These are phyloP conservation scores for Tupaia chinensis DNA, from an alignment of 2,113 vertebrate species.

Conservation along the genomic window DNA sequence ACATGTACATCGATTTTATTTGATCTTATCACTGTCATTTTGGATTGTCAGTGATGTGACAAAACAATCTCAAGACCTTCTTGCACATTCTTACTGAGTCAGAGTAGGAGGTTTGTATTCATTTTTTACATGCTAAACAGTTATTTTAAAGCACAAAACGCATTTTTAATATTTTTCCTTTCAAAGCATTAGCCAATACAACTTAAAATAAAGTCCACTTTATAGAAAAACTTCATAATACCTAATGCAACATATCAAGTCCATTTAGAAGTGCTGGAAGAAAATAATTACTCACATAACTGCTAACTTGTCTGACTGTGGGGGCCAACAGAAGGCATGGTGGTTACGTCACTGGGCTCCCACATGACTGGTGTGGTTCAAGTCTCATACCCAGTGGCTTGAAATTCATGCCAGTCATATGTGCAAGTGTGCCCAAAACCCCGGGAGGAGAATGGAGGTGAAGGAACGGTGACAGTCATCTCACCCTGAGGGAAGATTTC, in stretches of 20 bases:
- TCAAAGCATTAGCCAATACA: neutral
- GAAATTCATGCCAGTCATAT: too few relatives aligned
- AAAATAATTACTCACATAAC: neutral
- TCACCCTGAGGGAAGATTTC: too few relatives aligned
- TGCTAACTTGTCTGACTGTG: neutral
- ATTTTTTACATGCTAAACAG: neutral
- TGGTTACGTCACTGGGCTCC: too few relatives aligned
- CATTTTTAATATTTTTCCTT: constrained; percentile 19
- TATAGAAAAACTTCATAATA: neutral
- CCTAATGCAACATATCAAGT: neutral
- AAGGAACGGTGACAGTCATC: too few relatives aligned
- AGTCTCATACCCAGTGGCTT: too few relatives aligned
- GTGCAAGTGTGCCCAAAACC: too few relatives aligned
- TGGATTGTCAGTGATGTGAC: neutral
- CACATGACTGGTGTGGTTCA: too few relatives aligned
- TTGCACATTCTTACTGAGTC: neutral
- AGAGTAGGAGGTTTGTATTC: neutral
- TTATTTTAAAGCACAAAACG: neutral
- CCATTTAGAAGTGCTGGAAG: neutral
- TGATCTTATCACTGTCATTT: neutral
- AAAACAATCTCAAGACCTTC: neutral
- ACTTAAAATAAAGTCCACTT: neutral
- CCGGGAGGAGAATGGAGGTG: too few relatives aligned
- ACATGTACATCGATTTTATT: neutral
- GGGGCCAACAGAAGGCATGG: too few relatives aligned